A percentile compares a stretch with the other conserved stretches of the same genome.
These are phyloP conservation scores for Physella acuta DNA, from an alignment of 1,140 invertebrate species.

Conservation along the genomic window DNA sequence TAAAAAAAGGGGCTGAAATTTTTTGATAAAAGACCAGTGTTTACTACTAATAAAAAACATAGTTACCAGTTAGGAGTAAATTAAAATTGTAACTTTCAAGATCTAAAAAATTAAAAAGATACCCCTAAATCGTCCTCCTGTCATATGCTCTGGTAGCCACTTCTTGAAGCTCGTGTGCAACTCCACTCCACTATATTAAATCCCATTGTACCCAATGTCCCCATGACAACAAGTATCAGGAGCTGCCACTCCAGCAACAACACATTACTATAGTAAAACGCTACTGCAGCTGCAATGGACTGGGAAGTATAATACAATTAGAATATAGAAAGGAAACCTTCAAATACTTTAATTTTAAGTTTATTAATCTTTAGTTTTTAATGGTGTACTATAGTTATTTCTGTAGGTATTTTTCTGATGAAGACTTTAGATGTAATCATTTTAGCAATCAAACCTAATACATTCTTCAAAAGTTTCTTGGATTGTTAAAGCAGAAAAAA, in stretches of 20 bases:
- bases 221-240: conserved; percentile 73
- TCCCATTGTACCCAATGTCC: conserved; percentile 74
- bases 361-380: too few species aligned
- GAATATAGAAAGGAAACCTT: too few species aligned
- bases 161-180: conserved; percentile 28
- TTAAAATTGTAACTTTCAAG: too few species aligned
- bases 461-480: neutral
- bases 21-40: too few species aligned
- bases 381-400: too few species aligned
- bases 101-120: too few species aligned
- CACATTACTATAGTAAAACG: conserved; percentile 84
- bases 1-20: too few species aligned
- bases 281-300: conserved; percentile 84
- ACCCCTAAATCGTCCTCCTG: neutral
- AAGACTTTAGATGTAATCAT: neutral
- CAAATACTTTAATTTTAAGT: too few species aligned
- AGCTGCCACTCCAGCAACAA: conserved; percentile 80
- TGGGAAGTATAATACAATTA: too few species aligned
- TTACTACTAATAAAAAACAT: too few species aligned
- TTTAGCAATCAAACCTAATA: neutral
- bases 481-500: too few species aligned
- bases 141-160: conserved; percentile 44
- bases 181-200: conserved; percentile 80
- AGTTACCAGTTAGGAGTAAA: too few species aligned
- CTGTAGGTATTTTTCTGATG: neutral